Percentiles rank a stretch among this genome's conserved stretches.
Evolutionary conservation across 1,140 invertebrate genomes (phyloP).

Genomic region (Drosophila fuyamai): DNA sequence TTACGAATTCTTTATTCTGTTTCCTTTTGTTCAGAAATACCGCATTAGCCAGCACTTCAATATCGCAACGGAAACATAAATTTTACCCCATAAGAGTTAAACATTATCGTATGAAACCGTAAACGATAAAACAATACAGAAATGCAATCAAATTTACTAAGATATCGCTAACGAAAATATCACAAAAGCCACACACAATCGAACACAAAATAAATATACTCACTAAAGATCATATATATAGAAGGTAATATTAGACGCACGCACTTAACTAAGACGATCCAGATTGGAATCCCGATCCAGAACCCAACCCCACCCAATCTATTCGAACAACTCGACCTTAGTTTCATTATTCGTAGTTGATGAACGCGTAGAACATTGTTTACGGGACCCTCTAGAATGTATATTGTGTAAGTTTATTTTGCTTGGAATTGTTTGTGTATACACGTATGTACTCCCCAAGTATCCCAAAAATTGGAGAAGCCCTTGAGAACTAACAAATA

Average conservation of each 20-base stretch:
- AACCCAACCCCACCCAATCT: constrained; percentile 31
- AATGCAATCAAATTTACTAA: constrained; percentile 77
- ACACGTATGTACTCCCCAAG: constrained; percentile 18
- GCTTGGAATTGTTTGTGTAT: constrained; percentile 46
- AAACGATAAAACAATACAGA: constrained; percentile 64
- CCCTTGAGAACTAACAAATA: constrained; percentile 34
- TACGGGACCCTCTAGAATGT: constrained; percentile 39
- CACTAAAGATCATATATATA: constrained; percentile 48
- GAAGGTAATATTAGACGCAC: constrained; percentile 61
- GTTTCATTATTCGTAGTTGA: constrained; percentile 36
- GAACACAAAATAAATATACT: constrained; percentile 45
- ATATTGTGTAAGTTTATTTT: constrained; percentile 26
- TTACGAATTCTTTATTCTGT: constrained; percentile 30
- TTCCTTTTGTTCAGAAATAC: constrained; percentile 31
- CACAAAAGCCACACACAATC: constrained; percentile 40
- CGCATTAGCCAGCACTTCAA: constrained; percentile 48
- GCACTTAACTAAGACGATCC: constrained; percentile 53
- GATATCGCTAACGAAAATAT: constrained; percentile 49
- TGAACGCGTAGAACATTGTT: constrained; percentile 36
- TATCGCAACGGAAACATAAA: constrained; percentile 31
- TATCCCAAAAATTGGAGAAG: constrained; percentile 3
- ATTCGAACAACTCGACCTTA: constrained; percentile 21
- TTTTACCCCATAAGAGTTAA: constrained; percentile 42
- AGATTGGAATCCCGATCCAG: constrained; percentile 5
- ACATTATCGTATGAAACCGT: constrained; percentile 39